Evolutionary conservation across 2,113 vertebrate species (phyloP).

Genomic region (Seriola dumerili): DNA sequence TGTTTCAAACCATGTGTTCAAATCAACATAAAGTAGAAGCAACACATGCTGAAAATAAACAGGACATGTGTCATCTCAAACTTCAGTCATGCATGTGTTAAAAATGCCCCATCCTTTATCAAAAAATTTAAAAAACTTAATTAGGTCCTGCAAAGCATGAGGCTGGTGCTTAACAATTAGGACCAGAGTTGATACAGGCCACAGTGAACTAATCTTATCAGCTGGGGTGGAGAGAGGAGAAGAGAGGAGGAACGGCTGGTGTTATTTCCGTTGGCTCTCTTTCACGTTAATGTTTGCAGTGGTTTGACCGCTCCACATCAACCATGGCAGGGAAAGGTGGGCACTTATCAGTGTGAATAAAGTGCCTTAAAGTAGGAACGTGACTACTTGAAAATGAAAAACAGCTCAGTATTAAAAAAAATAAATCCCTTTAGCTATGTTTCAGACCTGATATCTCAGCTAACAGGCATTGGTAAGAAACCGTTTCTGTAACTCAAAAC

Average conservation of each 20-base stretch:
- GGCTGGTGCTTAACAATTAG: conserved; percentile 44
- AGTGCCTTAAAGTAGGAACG: conserved; percentile 49
- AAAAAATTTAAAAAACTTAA: not conserved
- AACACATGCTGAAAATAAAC: not conserved
- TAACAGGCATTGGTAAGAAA: not conserved
- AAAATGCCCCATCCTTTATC: not conserved
- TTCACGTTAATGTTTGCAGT: conserved; percentile 61
- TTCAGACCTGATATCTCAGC: not conserved
- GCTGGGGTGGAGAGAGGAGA: conserved; percentile 32
- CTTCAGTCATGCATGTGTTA: not conserved
- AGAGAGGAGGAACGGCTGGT: conserved; percentile 41
- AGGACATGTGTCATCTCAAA: not conserved
- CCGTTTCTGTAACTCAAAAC: conserved; percentile 10
- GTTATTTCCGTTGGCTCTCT: conserved; percentile 78
- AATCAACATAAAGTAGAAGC: not conserved
- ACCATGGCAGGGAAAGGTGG: conserved; percentile 26
- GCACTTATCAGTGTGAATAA: conserved; percentile 63
- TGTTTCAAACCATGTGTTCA: not conserved
- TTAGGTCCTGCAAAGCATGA: conserved; percentile 1
- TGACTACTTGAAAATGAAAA: conserved; percentile 27
- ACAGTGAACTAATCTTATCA: conserved; percentile 70
- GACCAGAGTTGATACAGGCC: conserved; percentile 49
- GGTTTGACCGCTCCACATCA: conserved; percentile 56
- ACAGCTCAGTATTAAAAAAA: not conserved
- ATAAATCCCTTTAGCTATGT: not conserved